Evolutionary conservation across 1,140 invertebrate genomes (phyloP).

Genomic region (Drosophila grimshawi): DNA sequence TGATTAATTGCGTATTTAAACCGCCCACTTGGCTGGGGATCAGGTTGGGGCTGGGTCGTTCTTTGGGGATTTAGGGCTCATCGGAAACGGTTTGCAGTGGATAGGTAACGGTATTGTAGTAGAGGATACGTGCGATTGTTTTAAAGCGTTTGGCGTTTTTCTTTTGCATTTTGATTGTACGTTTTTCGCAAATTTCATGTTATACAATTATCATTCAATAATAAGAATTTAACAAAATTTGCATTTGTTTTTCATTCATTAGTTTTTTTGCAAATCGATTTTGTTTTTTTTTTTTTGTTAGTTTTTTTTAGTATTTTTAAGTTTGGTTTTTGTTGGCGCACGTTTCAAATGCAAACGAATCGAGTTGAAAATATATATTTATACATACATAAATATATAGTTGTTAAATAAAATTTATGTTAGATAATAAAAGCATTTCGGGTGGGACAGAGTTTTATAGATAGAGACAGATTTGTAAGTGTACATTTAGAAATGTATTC

Average conservation of each 20-base stretch:
- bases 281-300: slow-evolving; percentile 7
- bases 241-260: slow-evolving; percentile 30
- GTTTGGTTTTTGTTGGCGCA: slow-evolving; percentile 43
- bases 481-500: slow-evolving; percentile 69
- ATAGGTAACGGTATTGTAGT: slow-evolving; percentile 84
- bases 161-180: slow-evolving; percentile 83
- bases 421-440: slow-evolving; percentile 77
- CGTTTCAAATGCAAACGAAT: slow-evolving; percentile 82
- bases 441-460: slow-evolving; percentile 60
- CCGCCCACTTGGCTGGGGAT: slow-evolving; percentile 64
- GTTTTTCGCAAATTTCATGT: slow-evolving; percentile 53
- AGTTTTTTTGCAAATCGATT: slow-evolving; percentile 32
- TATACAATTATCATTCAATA: slow-evolving; percentile 52
- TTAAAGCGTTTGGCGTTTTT: slow-evolving; percentile 84
- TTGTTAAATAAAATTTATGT: slow-evolving; percentile 76
- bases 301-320: slow-evolving; percentile 27
- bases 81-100: slow-evolving; percentile 79
- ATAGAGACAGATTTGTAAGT: slow-evolving; percentile 57
- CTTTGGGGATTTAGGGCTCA: slow-evolving; percentile 67
- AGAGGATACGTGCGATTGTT: slow-evolving; percentile 84
- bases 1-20: slow-evolving; percentile 54
- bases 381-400: slow-evolving; percentile 77
- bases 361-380: slow-evolving; percentile 69
- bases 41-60: slow-evolving; percentile 32
- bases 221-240: slow-evolving; percentile 42